These are phyloP conservation scores for Ailuropoda melanoleuca DNA, from an alignment of 2,113 vertebrate genomes.

Conservation along the genomic window DNA sequence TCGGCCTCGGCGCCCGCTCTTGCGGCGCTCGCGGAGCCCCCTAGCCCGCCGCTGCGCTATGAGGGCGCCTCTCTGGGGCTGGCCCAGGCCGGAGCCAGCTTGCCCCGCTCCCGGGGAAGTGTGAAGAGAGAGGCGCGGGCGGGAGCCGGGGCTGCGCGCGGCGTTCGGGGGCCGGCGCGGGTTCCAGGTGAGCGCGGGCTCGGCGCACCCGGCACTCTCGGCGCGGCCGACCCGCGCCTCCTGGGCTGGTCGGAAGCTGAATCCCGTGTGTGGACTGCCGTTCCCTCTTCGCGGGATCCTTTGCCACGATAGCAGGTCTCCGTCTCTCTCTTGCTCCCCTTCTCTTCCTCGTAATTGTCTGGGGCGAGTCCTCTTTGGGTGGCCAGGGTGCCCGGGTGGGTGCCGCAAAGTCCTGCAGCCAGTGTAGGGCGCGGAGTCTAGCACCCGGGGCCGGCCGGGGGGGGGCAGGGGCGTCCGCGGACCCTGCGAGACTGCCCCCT, in stretches of 20 bases:
- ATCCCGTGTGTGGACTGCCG: neutral
- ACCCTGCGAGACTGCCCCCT: neutral
- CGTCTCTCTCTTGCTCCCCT: neutral
- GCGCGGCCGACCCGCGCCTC: neutral
- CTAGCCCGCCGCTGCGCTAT: constrained; percentile 63
- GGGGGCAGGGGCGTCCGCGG: neutral
- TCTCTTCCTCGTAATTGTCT: neutral
- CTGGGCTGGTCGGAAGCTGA: neutral
- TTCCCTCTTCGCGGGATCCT: constrained; percentile 57
- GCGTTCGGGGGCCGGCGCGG: neutral
- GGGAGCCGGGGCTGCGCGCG: constrained; percentile 5
- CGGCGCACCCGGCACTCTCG: neutral
- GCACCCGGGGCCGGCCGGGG: neutral
- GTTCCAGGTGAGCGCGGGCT: constrained; percentile 52
- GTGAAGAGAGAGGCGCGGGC: constrained; percentile 54
- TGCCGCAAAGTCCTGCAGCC: constrained; percentile 50
- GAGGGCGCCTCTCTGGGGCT: constrained; percentile 60
- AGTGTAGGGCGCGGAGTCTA: neutral
- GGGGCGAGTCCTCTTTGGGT: neutral
- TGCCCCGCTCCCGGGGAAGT: neutral
- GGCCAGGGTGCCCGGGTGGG: neutral
- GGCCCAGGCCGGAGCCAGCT: constrained; percentile 61
- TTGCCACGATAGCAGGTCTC: constrained; percentile 60
- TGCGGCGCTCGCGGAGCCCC: neutral
- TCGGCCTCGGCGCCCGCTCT: constrained; percentile 46